Conservation (phyloP, 2,113 vertebrate species). For the Podocnemis expansa region DNA sequence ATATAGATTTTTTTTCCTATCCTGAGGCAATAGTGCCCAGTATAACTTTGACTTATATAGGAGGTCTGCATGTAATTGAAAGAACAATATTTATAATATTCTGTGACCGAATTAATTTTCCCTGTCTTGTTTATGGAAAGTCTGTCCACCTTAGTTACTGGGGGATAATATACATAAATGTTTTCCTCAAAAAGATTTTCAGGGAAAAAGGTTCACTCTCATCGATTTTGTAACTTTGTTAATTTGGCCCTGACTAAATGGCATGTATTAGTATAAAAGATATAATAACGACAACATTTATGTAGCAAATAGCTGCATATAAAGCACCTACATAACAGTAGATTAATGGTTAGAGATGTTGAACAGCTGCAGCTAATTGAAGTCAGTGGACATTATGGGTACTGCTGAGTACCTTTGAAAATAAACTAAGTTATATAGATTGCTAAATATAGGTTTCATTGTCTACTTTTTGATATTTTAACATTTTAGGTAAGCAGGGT, state of each 20-base stretch:
- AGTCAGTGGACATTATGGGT: background rate
- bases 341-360: background rate
- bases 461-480: background rate
- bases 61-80: background rate
- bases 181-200: background rate
- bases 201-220: rapidly evolving
- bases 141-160: background rate
- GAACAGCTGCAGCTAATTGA: background rate
- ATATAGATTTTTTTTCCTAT: rapidly evolving
- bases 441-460: background rate
- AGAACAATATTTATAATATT: background rate
- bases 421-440: background rate
- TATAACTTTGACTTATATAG: background rate
- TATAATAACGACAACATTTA: background rate
- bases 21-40: background rate
- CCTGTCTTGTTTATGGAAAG: background rate
- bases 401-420: background rate
- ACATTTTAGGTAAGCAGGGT: background rate
- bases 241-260: background rate
- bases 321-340: background rate
- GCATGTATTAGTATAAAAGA: background rate
- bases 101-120: background rate
- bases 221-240: background rate
- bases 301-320: background rate
- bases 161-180: background rate